Base-by-base conservation (phyloP, 1,140 invertebrate species). In the Papilio polytes region DNA sequence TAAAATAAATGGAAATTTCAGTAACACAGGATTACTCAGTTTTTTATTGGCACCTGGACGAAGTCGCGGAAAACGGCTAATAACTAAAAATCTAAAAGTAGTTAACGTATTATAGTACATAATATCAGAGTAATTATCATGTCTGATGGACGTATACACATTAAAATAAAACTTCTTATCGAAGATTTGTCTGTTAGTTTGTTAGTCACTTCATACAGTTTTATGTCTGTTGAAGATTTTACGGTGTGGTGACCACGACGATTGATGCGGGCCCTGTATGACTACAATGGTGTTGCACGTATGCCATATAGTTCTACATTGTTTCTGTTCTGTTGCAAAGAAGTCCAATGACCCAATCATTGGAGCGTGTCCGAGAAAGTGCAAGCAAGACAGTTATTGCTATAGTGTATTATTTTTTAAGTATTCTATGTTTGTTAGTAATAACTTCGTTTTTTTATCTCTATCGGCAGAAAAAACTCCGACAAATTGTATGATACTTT, bases 241-340 rank as follows among this genome's bases (percentile, higher is more conserved):
- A 76, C 74, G 74, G 74, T 76, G 74, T 51, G 74, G 74, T 76
- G 74, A 46, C 44, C 74, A 51, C 41, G 46, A 51, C 20, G 44
- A 51, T 76, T 31, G 46, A 20, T 76, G 44, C 41, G 44, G 44
- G 74, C 20, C 74, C 46, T 22, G 44, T 74, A 74, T 74, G 72
- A 9, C 20, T 46, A 76, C 74, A 76, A 76, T 76, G 20, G 18
- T 74, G 10, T 74, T 74, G 22, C 74, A 76, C 15, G n/a, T 26
- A 46, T 76, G 41, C 41, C 74, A 76, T 48, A 46, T 10, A 48
- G 22, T 48, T 20, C 7, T 26, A 76, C 22, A 76, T 76, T 48
- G 46, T 76, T 51, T 51, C 20, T 41, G 41, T 48, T n/a, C 0
- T 46, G 10, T 74, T 48, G 46, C 44, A 22, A 8, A 74, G n/a